These are phyloP conservation scores for Nyctalus aviator DNA, from an alignment of 2,797 vertebrate genomes.

Conservation along the genomic window DNA sequence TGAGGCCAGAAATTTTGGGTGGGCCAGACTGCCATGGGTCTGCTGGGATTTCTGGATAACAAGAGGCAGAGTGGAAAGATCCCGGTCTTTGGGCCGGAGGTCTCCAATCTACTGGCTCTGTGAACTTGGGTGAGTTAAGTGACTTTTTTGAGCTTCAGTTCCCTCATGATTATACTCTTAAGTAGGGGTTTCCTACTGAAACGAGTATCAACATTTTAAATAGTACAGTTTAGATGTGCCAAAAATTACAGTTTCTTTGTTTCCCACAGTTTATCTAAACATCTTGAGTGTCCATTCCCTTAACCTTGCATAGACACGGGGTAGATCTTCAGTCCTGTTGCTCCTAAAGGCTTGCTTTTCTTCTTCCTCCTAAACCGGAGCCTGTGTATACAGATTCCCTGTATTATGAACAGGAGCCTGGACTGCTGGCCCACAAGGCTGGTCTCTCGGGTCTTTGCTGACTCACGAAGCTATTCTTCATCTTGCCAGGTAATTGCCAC, in stretches of 20 bases:
- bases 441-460: neutral
- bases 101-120: neutral
- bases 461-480: neutral
- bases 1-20: neutral
- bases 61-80: neutral
- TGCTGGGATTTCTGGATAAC: neutral
- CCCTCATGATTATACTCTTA: neutral
- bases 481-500: neutral
- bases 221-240: neutral
- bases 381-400: neutral
- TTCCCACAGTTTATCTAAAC: neutral
- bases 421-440: neutral
- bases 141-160: neutral
- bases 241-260: conserved; percentile 20
- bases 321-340: neutral
- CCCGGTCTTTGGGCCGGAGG: neutral
- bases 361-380: neutral
- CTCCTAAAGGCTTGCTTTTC: neutral
- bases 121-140: neutral
- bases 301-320: neutral
- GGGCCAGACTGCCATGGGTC: neutral
- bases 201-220: neutral
- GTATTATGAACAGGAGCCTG: neutral
- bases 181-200: conserved; percentile 15
- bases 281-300: neutral